These are phyloP conservation scores for Myioborus melanocephalus DNA, from an alignment of 2,797 vertebrate genomes.

Conservation along the genomic window DNA sequence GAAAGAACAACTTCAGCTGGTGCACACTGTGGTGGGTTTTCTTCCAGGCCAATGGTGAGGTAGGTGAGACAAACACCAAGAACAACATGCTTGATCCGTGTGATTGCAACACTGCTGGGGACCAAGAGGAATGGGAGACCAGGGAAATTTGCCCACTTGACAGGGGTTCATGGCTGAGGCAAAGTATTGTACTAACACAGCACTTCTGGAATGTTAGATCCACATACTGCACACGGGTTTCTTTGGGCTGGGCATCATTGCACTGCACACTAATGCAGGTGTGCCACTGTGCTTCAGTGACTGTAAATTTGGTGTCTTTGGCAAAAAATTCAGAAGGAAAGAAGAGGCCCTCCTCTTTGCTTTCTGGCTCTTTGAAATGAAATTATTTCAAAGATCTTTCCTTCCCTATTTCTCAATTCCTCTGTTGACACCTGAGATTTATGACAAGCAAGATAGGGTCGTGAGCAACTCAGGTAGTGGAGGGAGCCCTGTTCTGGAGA, in stretches of 20 bases:
- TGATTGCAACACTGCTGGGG: not conserved
- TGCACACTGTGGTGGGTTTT: not conserved
- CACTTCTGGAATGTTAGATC: not conserved
- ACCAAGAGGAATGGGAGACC: not conserved
- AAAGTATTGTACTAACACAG: not conserved
- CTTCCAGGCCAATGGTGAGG: not conserved
- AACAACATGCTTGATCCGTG: accelerated
- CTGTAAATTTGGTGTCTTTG: not conserved
- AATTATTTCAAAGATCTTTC: not conserved
- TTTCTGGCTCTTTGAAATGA: not conserved
- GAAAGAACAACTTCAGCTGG: not conserved
- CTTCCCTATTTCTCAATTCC: not conserved
- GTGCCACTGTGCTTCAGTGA: not conserved
- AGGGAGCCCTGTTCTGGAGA: not conserved
- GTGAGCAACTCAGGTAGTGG: not conserved
- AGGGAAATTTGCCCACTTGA: not conserved
- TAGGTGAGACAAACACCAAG: not conserved
- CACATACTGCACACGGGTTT: accelerated
- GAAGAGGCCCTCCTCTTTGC: not conserved
- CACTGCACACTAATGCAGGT: not conserved
- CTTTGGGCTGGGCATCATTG: not conserved
- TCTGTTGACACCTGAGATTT: not conserved
- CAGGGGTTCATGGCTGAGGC: not conserved
- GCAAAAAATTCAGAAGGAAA: not conserved
- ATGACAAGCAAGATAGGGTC: not conserved